Percentiles rank a stretch among this genome's conserved stretches.
These are phyloP conservation scores for Campoplex capitator DNA, from an alignment of 2,888 invertebrate species.

Conservation along the genomic window DNA sequence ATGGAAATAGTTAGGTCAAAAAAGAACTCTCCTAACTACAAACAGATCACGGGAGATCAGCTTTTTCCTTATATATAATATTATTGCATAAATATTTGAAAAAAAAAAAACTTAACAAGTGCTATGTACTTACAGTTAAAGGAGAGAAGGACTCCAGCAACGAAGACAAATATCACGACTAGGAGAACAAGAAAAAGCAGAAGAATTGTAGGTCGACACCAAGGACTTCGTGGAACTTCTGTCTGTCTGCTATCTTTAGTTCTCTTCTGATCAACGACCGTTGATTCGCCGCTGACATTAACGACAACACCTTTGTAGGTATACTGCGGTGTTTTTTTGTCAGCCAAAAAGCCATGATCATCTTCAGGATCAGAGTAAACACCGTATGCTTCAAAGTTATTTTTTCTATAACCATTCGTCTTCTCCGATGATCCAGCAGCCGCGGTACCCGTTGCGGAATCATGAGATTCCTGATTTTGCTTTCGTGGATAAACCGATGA, in stretches of 20 bases:
- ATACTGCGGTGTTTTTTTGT: conserved; percentile 82
- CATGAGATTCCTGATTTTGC: conserved; percentile 73
- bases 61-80: not conserved
- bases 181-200: conserved; percentile 86
- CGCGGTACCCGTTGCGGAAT: conserved; percentile 41
- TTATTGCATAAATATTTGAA: not conserved
- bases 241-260: conserved; percentile 80
- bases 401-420: conserved; percentile 83
- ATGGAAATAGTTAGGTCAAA: not conserved
- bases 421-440: conserved; percentile 76
- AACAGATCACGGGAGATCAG: not conserved
- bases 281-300: conserved; percentile 82
- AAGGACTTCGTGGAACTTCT: conserved; percentile 84
- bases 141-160: conserved; percentile 87
- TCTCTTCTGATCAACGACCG: conserved; percentile 82
- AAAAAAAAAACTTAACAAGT: not conserved
- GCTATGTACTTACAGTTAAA: conserved; percentile 86
- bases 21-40: not conserved
- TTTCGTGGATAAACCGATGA: conserved; percentile 75
- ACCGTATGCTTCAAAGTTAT: conserved; percentile 83
- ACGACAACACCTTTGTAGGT: conserved; percentile 83
- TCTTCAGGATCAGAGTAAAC: conserved; percentile 84
- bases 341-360: conserved; percentile 82
- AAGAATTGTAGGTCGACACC: conserved; percentile 87
- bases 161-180: conserved; percentile 87